phyloP scores from a whole-genome alignment of 2,888 invertebrate species.

The Xylophagus ater region DNA sequence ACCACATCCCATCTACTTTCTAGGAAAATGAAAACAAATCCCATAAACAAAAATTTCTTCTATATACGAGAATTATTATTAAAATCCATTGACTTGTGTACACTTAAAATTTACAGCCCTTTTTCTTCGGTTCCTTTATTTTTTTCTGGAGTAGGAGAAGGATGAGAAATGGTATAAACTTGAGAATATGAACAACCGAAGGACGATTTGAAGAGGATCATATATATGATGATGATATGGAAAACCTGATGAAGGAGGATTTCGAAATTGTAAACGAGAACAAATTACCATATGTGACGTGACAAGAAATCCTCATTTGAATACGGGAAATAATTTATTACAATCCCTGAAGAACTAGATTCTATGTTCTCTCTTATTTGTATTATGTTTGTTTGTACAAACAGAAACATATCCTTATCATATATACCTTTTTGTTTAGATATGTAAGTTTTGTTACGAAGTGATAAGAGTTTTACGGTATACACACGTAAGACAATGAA shows the following conservation, averaged over 20 bases:
- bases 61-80: constrained; percentile 7
- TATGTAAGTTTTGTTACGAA: too few relatives aligned
- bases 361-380: constrained; percentile 6
- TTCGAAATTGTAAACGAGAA: constrained; percentile 16
- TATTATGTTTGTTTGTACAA: too few relatives aligned
- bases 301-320: constrained; percentile 25
- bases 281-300: constrained; percentile 25
- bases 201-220: too few relatives aligned
- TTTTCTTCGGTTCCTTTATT: background rate
- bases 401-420: too few relatives aligned
- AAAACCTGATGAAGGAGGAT: constrained; percentile 2
- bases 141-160: background rate
- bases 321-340: constrained; percentile 18
- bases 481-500: too few relatives aligned
- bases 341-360: background rate
- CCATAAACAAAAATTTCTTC: background rate
- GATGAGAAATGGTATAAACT: too few relatives aligned
- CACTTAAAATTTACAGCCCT: background rate
- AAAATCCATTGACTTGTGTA: constrained; percentile 2
- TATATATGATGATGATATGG: constrained; percentile 10
- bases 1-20: too few relatives aligned
- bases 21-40: constrained; percentile 14
- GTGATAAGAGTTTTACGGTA: too few relatives aligned
- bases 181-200: too few relatives aligned
- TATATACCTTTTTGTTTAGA: too few relatives aligned